Evolutionary conservation across 1,140 invertebrate species (phyloP).

Genomic region (Zaprionus ornatus): DNA sequence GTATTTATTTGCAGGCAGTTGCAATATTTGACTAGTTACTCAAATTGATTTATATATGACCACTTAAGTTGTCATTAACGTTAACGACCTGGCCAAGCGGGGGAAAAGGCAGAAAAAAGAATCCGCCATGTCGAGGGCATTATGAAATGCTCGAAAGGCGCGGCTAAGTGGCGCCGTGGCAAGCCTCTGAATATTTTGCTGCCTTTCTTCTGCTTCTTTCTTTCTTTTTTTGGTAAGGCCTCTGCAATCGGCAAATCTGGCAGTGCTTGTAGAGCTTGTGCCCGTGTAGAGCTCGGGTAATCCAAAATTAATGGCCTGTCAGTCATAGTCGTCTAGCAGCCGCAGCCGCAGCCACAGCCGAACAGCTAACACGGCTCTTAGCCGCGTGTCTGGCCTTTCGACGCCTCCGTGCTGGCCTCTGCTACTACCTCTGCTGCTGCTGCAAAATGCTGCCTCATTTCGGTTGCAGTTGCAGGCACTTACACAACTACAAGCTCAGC

Average conservation of each 20-base stretch:
- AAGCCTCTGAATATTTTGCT: conserved; percentile 53
- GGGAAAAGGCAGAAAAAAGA: conserved; percentile 31
- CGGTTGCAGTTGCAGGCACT: conserved; percentile 42
- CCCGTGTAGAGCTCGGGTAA: conserved; percentile 59
- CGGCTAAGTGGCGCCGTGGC: conserved; percentile 49
- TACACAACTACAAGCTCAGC: conserved; percentile 51
- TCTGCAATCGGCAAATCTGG: conserved; percentile 41
- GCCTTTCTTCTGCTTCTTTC: conserved; percentile 1
- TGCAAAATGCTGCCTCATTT: conserved; percentile 65
- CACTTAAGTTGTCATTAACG: conserved; percentile 80
- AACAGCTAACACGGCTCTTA: conserved; percentile 16
- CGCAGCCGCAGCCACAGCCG: conserved; percentile 24
- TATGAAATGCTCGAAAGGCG: conserved; percentile 50
- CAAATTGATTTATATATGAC: conserved; percentile 64
- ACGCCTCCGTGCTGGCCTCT: conserved; percentile 28
- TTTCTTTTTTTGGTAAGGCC: conserved; percentile 8
- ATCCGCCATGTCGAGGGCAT: conserved; percentile 37
- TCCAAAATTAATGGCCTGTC: conserved; percentile 80
- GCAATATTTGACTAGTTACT: background rate
- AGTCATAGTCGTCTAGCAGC: conserved; percentile 57
- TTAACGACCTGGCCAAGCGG: conserved; percentile 62
- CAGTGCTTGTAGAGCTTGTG: conserved; percentile 49
- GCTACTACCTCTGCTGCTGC: conserved; percentile 1
- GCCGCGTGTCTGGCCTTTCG: conserved; percentile 51
- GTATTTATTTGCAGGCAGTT: background rate